Conservation (phyloP, 2,888 invertebrate genomes). For the Calameuta pallipes region DNA sequence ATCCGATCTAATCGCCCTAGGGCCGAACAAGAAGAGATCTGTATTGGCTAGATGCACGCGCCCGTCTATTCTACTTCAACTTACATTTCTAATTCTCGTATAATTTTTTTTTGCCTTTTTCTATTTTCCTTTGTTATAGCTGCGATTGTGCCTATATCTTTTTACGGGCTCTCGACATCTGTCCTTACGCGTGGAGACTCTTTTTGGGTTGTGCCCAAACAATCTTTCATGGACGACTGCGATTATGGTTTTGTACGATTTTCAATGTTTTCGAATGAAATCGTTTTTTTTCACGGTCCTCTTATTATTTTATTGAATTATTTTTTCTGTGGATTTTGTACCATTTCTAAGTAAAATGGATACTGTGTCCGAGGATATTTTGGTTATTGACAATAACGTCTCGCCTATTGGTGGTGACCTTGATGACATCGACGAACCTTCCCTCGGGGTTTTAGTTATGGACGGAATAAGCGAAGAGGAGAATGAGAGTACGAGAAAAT, state of each 20-base stretch:
- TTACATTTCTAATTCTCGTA: not conserved
- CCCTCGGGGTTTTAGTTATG: not conserved
- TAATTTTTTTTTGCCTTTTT: not conserved
- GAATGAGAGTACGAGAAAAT: slow-evolving; percentile 4
- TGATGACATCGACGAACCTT: not conserved
- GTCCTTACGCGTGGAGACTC: not conserved
- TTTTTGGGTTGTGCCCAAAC: not conserved
- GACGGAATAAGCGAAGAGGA: slow-evolving; percentile 14
- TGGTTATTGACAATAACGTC: not conserved
- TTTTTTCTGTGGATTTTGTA: not conserved
- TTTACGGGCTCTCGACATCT: not conserved
- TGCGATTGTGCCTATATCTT: not conserved
- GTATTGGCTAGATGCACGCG: slow-evolving; percentile 12
- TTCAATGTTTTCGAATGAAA: not conserved
- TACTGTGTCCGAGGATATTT: not conserved
- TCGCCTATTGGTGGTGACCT: not conserved
- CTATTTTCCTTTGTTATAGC: not conserved
- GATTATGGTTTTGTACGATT: not conserved
- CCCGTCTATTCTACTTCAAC: not conserved
- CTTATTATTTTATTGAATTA: not conserved
- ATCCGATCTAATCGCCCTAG: slow-evolving; percentile 51
- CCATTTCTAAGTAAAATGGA: not conserved
- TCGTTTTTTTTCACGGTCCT: not conserved
- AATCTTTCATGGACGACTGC: not conserved
- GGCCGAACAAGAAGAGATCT: slow-evolving; percentile 24